Percentiles rank a stretch among this genome's conserved stretches.
These are phyloP conservation scores for Operophtera brumata DNA, from an alignment of 2,888 invertebrate species.

Conservation along the genomic window DNA sequence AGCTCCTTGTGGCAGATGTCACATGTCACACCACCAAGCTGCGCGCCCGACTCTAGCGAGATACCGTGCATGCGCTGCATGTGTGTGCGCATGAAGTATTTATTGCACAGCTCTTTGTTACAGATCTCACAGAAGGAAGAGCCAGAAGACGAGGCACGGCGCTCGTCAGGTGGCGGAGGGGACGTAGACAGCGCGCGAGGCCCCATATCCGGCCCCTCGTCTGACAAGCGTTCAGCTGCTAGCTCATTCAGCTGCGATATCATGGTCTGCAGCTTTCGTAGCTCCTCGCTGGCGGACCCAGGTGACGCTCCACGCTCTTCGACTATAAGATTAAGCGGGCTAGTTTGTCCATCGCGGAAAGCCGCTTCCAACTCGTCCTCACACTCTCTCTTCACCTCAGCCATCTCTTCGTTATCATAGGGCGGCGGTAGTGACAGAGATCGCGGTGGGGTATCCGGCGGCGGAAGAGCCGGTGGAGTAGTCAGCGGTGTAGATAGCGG, in stretches of 20 bases:
- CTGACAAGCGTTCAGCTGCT: conserved; percentile 79
- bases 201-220: conserved; percentile 56
- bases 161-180: conserved; percentile 67
- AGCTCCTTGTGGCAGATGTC: conserved; percentile 99
- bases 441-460: conserved; percentile 83
- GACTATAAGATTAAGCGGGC: conserved; percentile 89
- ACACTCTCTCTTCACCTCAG: conserved; percentile 78
- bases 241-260: conserved; percentile 92
- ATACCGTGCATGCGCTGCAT: conserved; percentile 99
- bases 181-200: conserved; percentile 63
- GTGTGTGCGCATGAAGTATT: conserved; percentile 99
- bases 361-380: conserved; percentile 69
- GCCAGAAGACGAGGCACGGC: conserved; percentile 82
- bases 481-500: conserved; percentile 57
- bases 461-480: conserved; percentile 84
- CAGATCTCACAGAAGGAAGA: conserved; percentile 98
- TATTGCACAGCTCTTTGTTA: conserved; percentile 99
- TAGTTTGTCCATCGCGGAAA: conserved; percentile 84
- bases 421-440: conserved; percentile 61
- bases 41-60: conserved; percentile 94
- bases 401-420: conserved; percentile 59
- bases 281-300: conserved; percentile 89
- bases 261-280: conserved; percentile 95
- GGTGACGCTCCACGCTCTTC: conserved; percentile 82
- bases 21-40: conserved; percentile 96